Base-by-base conservation (phyloP, 2,113 vertebrate genomes). In the Chionis minor region DNA sequence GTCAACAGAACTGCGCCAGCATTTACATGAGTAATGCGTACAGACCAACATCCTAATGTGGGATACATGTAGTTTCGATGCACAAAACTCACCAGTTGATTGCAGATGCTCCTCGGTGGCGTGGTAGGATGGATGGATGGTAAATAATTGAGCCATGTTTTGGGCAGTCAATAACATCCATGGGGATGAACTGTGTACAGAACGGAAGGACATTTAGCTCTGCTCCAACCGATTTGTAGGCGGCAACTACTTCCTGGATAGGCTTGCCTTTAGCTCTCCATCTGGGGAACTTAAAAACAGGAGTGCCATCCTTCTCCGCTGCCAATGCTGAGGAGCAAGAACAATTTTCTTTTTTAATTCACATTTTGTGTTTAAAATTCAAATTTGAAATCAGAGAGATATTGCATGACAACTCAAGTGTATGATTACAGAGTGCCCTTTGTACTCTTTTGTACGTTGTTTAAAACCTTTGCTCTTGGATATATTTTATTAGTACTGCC, bases 161-260 rank as follows among this genome's bases (percentile, higher is more conserved):
- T 32, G 99, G 99, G 73, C 98, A 62, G 45, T 99, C 98, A 71
- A 99, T 99, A 67, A 99, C 94, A 67, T 99, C 99, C 99, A 99
- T 99, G 77, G 99, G 99, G 95, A 99, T 99, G 96, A 99, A 99
- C 98, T 99, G 99, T 7, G 99, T 99, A 96, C 99, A 99, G 98
- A 99, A 99, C 1, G 99, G 99, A 96, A 99, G 99, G 94, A 99
- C 99, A 10, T 99, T 99, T n/a, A 99, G 98, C 89, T 99, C 99
- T 1, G 99, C 99, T 26, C 99, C 99, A 81, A 99, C 99, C 0
- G 99, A 98, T 87, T 98, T 98, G 93, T 99, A 99, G 61, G 99
- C 98, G 19, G 99, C 98, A 20, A 98, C 95, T 56, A 99, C 99
- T 55, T 99, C 99, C 10, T 97, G 84, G 92, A 99, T 98, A 81